Evolutionary conservation across 2,888 invertebrate species (phyloP).

Genomic region (Amphimallon solstitiale): DNA sequence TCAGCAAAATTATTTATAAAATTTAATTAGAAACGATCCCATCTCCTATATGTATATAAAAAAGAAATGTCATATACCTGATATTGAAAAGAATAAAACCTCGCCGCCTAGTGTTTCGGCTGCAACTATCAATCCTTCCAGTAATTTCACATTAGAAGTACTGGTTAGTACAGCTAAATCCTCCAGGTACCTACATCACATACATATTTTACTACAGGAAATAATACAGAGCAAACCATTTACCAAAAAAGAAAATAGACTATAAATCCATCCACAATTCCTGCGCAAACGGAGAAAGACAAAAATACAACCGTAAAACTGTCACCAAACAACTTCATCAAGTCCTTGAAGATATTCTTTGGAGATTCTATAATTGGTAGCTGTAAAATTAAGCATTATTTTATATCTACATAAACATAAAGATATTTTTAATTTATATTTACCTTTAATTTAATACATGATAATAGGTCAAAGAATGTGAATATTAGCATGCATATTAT

Average conservation of each 20-base stretch:
- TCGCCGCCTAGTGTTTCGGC: slow-evolving; percentile 84
- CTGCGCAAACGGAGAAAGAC: slow-evolving; percentile 77
- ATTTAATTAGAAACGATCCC: no score
- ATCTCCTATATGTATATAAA: no score
- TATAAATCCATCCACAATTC: slow-evolving; percentile 82
- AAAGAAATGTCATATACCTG: slow-evolving; percentile 66
- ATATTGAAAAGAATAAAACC: slow-evolving; percentile 78
- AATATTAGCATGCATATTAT: slow-evolving; percentile 74
- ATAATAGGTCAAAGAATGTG: slow-evolving; percentile 72
- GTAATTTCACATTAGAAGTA: slow-evolving; percentile 75
- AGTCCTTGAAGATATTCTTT: slow-evolving; percentile 74
- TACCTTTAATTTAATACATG: slow-evolving; percentile 73
- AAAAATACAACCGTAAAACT: slow-evolving; percentile 76
- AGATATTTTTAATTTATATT: slow-evolving; percentile 2
- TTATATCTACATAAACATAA: no score
- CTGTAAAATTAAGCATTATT: slow-evolving; percentile 62
- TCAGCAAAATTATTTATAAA: no score
- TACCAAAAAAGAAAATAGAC: slow-evolving; percentile 86
- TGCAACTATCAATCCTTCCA: slow-evolving; percentile 83
- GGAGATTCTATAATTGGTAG: slow-evolving; percentile 76
- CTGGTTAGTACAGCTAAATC: slow-evolving; percentile 74
- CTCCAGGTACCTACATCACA: slow-evolving; percentile 74
- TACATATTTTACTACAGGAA: neutral
- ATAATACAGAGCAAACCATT: slow-evolving; percentile 48
- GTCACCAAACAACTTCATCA: slow-evolving; percentile 70